Base-by-base conservation (phyloP, 2,888 invertebrate species). In the Zygogramma bicolorata region DNA sequence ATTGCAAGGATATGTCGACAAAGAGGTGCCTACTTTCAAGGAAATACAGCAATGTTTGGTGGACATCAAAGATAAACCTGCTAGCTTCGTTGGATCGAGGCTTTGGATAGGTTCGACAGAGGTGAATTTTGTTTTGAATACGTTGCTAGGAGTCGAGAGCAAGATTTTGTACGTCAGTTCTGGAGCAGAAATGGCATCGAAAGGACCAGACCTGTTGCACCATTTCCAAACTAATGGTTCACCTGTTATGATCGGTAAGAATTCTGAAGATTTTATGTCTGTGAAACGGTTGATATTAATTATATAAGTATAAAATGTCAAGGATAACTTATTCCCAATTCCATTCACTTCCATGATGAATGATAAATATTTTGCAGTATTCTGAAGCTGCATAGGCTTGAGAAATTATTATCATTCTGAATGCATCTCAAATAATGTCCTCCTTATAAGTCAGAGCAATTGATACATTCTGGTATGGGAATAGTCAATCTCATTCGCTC, bases 21-120 rank as follows among this genome's bases (percentile, higher is more conserved):
- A 90, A 62, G 88, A 91, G 15, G 90, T 97, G 71, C 99, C 98
- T 15, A 91, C 92, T 3, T 96, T 96, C 85, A 88, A 88, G 82
- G 94, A 96, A 77, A 97, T 99, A 80, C 99, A 99, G 88, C 92
- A 97, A 89, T 96, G 96, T 87, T 91, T 99, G 79, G 96, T 98
- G 10, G 93, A 94, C 80, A 94, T 99, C 80, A 97, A 97, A 13
- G 99, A 99, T 86, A 99, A 99, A 87, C 93, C 93, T 1, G 85
- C 91, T 0, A 90, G 90, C 62, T 99, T 99, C 88, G 88, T 98
- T 60, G 97, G 96, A 22, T 97, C 97, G 0, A 92, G 91, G 71
- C 94, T 97, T 84, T 99, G 99, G 99, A 99, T 99, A 84, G 99
- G 99, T 6, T 98, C 98, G 0, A 96, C 96, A 3, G 99, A 99